A percentile compares a stretch with the other conserved stretches of the same genome.
Conservation (phyloP, 2,113 vertebrate species). For the Callipepla californica region DNA sequence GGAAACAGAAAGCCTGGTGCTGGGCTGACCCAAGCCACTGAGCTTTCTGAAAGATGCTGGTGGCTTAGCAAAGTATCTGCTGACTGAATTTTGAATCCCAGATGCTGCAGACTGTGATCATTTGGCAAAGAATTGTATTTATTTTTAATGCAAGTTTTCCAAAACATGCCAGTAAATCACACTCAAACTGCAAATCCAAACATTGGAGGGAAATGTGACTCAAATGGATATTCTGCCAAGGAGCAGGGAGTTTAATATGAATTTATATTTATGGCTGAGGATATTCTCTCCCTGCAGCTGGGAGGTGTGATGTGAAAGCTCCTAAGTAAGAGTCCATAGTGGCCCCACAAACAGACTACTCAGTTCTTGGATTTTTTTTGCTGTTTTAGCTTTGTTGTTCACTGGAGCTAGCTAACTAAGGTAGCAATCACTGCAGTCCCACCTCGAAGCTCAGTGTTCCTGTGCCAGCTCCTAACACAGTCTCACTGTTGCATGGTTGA, state of each 20-base stretch:
- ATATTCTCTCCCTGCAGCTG: neutral
- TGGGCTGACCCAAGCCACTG: neutral
- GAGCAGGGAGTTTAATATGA: neutral
- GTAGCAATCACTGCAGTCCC: neutral
- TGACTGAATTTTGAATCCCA: neutral
- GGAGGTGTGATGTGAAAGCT: slow-evolving; percentile 13
- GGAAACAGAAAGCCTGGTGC: neutral
- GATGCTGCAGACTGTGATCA: neutral
- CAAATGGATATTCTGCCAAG: neutral
- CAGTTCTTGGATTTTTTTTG: neutral
- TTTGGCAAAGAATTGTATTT: slow-evolving; percentile 9
- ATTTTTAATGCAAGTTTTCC: neutral
- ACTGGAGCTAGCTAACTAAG: neutral
- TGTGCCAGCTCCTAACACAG: neutral
- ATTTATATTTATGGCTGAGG: neutral
- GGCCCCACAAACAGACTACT: neutral
- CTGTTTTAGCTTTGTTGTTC: neutral
- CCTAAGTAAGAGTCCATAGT: neutral
- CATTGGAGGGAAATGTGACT: neutral
- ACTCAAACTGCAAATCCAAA: neutral
- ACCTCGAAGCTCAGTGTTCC: neutral
- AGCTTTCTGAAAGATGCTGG: neutral
- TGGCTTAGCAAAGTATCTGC: neutral
- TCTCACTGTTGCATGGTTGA: neutral
- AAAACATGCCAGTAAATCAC: neutral